These are phyloP conservation scores for Xestobium rufovillosum DNA, from an alignment of 2,888 invertebrate genomes.

Conservation along the genomic window DNA sequence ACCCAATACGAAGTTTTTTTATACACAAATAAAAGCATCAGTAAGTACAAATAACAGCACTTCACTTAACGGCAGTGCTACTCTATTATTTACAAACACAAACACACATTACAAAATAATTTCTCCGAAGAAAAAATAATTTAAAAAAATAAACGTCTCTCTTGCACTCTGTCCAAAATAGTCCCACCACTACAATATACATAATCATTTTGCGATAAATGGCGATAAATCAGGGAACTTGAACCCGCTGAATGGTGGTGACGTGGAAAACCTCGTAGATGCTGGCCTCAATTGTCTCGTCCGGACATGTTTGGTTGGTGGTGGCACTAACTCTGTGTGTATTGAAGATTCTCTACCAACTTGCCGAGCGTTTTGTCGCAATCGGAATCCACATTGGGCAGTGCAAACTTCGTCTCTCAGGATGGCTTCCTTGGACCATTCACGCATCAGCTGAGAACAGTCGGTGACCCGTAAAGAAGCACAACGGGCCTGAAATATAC, in stretches of 20 bases:
- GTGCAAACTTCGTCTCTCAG: slow-evolving; percentile 82
- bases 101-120: too few relatives aligned
- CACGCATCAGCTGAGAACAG: slow-evolving; percentile 72
- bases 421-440: slow-evolving; percentile 77
- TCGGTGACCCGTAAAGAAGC: slow-evolving; percentile 82
- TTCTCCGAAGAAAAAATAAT: too few relatives aligned
- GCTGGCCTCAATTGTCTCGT: slow-evolving; percentile 20
- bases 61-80: too few relatives aligned
- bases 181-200: not conserved
- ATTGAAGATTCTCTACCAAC: slow-evolving; percentile 25
- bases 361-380: slow-evolving; percentile 41
- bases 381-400: slow-evolving; percentile 76
- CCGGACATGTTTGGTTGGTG: slow-evolving; percentile 31
- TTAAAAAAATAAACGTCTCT: too few relatives aligned
- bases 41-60: too few relatives aligned
- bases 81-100: too few relatives aligned
- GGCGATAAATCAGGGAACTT: slow-evolving; percentile 73
- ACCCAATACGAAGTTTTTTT: too few relatives aligned
- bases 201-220: slow-evolving; percentile 47
- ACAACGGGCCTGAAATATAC: slow-evolving; percentile 78
- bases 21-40: too few relatives aligned
- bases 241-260: slow-evolving; percentile 52
- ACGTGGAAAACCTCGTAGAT: slow-evolving; percentile 20
- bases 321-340: slow-evolving; percentile 35
- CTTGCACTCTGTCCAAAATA: too few relatives aligned